A percentile compares a stretch with the other conserved stretches of the same genome.
These are phyloP conservation scores for Erpetoichthys calabaricus DNA, from an alignment of 2,797 vertebrate genomes.

Conservation along the genomic window DNA sequence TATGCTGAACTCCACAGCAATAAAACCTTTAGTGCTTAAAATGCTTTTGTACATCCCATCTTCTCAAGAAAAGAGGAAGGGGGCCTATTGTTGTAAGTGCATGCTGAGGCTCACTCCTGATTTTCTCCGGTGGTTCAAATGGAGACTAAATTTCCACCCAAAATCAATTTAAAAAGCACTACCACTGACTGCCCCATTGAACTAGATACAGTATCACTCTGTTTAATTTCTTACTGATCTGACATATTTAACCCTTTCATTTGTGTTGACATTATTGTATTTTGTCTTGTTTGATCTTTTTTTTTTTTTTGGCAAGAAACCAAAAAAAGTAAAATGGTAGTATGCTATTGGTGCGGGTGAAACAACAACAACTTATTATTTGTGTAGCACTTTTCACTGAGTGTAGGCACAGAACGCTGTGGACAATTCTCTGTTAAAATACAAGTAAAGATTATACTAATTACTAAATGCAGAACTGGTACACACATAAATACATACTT, in stretches of 20 bases:
- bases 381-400: too few relatives aligned
- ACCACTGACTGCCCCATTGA: neutral
- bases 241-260: neutral
- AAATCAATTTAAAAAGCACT: conserved; percentile 1
- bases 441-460: too few relatives aligned
- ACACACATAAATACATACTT: too few relatives aligned
- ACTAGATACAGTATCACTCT: neutral
- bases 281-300: neutral
- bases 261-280: neutral
- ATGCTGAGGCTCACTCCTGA: neutral
- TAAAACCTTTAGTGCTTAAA: too few relatives aligned
- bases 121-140: neutral
- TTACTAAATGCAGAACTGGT: too few relatives aligned
- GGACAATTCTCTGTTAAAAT: too few relatives aligned
- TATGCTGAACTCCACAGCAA: too few relatives aligned
- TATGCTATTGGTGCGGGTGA: conserved; percentile 3
- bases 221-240: neutral
- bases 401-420: too few relatives aligned
- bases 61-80: neutral
- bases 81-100: neutral
- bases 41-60: neutral
- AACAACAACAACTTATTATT: neutral
- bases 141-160: conserved; percentile 2
- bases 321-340: neutral
- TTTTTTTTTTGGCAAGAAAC: neutral